Evolutionary conservation across 2,797 vertebrate genomes (phyloP).

Genomic region (Iguana delicatissima): DNA sequence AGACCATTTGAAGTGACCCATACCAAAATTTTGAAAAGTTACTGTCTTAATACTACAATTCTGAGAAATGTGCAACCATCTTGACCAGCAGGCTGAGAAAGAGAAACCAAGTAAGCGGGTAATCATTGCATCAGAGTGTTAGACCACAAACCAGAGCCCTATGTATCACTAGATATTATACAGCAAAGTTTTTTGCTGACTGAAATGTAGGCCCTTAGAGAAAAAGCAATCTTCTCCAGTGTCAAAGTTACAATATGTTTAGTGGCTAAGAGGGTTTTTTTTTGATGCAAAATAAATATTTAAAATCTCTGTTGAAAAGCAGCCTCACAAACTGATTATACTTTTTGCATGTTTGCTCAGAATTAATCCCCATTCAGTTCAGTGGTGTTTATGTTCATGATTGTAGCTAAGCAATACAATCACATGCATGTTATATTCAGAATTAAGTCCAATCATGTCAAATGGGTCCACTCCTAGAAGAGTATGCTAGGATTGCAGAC

Average conservation of each 20-base stretch:
- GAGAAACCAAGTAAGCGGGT: not conserved
- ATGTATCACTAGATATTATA: not conserved
- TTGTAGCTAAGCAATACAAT: too few relatives aligned
- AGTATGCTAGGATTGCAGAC: not conserved
- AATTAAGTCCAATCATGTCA: not conserved
- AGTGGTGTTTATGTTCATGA: too few relatives aligned
- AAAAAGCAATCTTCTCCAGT: not conserved
- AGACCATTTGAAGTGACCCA: too few relatives aligned
- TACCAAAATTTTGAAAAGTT: too few relatives aligned
- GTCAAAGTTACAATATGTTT: not conserved
- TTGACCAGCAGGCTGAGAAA: not conserved
- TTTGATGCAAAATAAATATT: not conserved
- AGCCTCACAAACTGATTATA: not conserved
- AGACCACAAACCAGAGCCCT: not conserved
- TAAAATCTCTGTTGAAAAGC: not conserved
- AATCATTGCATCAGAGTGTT: not conserved
- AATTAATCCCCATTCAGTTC: not conserved
- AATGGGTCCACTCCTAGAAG: not conserved
- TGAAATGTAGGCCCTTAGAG: not conserved
- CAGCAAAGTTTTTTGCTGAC: not conserved
- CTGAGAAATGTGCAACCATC: too few relatives aligned
- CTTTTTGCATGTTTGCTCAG: not conserved
- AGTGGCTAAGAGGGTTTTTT: not conserved
- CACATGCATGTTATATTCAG: conserved; percentile 6
- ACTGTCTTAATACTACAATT: too few relatives aligned